Conservation (phyloP, 2,888 invertebrate genomes). For the Drosophila infuscata region DNA sequence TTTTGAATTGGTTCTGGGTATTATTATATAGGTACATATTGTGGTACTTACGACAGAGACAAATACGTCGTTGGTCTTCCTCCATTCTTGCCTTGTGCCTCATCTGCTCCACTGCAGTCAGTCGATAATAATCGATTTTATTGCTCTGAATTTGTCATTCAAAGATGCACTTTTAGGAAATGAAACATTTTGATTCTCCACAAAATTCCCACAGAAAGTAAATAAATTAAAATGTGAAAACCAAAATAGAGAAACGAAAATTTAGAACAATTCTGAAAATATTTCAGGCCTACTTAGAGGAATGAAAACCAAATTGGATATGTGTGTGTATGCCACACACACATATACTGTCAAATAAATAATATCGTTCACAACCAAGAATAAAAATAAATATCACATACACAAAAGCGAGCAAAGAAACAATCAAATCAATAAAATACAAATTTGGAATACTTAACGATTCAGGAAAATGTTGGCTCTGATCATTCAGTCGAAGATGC, state of each 20-base stretch:
- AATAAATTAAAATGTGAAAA: not conserved
- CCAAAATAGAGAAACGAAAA: not conserved
- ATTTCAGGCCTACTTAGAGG: not conserved
- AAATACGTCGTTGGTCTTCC: not conserved
- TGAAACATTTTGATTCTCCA: not conserved
- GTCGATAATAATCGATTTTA: not conserved
- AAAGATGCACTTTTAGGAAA: not conserved
- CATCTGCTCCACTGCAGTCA: not conserved
- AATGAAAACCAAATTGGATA: not conserved
- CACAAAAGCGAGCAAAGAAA: slow-evolving; percentile 3
- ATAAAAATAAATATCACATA: not conserved
- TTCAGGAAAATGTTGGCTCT: slow-evolving; percentile 35
- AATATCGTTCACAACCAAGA: not conserved
- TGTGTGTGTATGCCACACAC: not conserved
- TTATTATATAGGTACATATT: not conserved
- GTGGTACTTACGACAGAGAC: not conserved
- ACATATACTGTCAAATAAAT: not conserved
- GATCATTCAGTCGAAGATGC: slow-evolving; percentile 27
- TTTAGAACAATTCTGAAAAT: not conserved
- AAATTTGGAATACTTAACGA: not conserved
- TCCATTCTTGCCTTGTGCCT: not conserved
- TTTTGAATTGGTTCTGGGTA: no score
- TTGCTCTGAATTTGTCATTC: not conserved
- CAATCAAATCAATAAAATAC: not conserved
- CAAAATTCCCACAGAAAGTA: not conserved